Conservation (phyloP, 2,888 invertebrate species). For the Cataglyphis albicans region DNA sequence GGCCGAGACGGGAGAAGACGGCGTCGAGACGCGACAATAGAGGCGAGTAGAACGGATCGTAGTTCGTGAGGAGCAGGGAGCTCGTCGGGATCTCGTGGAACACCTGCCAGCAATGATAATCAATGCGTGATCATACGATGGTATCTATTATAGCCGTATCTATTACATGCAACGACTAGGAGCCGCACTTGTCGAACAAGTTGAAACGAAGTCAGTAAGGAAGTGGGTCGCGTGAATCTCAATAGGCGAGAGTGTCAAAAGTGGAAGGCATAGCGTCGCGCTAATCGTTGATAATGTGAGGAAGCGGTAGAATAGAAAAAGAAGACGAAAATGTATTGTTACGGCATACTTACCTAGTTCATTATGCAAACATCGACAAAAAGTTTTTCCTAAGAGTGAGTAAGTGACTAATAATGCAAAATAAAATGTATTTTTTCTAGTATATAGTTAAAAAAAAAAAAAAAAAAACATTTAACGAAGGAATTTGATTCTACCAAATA, state of each 20-base stretch:
- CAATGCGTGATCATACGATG: slow-evolving; percentile 11
- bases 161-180: slow-evolving; percentile 7
- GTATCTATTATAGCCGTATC: slow-evolving; percentile 17
- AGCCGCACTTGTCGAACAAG: slow-evolving; percentile 17
- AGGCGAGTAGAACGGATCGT: slow-evolving; percentile 96
- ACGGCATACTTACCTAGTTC: slow-evolving; percentile 42
- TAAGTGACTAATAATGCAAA: slow-evolving; percentile 4
- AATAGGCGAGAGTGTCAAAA: slow-evolving; percentile 39
- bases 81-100: slow-evolving; percentile 95
- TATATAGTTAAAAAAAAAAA: background rate
- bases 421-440: background rate
- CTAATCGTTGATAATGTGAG: background rate
- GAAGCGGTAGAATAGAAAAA: background rate
- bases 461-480: background rate
- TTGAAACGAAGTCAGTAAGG: slow-evolving; percentile 16
- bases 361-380: background rate
- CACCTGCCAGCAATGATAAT: slow-evolving; percentile 86
- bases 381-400: background rate
- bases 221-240: slow-evolving; percentile 39
- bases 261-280: slow-evolving; percentile 33
- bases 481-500: background rate
- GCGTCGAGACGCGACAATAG: slow-evolving; percentile 93
- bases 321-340: slow-evolving; percentile 6
- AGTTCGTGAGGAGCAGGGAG: slow-evolving; percentile 93
- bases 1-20: slow-evolving; percentile 91